These are phyloP conservation scores for Gallinago solitaria DNA, from an alignment of 2,797 vertebrate species.

Conservation along the genomic window DNA sequence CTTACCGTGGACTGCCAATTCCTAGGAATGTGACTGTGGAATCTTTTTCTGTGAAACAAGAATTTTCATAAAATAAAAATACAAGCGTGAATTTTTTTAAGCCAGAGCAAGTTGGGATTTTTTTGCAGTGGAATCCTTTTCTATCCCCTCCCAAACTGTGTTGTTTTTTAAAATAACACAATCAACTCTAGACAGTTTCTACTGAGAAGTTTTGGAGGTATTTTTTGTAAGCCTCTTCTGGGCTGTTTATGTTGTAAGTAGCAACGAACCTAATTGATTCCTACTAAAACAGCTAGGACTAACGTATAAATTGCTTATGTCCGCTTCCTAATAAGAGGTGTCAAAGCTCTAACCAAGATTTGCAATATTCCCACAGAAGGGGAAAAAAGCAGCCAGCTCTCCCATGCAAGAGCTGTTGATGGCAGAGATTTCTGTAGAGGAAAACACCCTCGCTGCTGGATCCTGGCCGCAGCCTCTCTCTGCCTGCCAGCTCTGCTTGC, in stretches of 20 bases:
- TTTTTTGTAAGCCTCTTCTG: not conserved
- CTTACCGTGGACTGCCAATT: not conserved
- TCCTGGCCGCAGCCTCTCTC: not conserved
- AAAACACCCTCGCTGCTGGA: not conserved
- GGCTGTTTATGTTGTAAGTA: not conserved
- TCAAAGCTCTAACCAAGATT: not conserved
- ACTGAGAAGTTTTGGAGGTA: not conserved
- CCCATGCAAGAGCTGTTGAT: not conserved
- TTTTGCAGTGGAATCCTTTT: not conserved
- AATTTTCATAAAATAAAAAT: slow-evolving; percentile 11
- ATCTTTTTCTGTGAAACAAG: not conserved
- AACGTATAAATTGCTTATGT: not conserved
- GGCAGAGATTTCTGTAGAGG: not conserved
- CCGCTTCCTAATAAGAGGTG: not conserved
- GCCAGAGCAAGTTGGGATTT: not conserved
- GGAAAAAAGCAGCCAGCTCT: not conserved
- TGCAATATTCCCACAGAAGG: not conserved
- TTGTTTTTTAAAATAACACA: not conserved
- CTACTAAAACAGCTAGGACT: not conserved
- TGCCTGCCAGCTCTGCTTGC: not conserved
- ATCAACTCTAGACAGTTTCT: not conserved
- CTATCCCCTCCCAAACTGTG: not conserved
- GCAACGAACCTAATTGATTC: not conserved
- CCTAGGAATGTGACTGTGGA: not conserved
- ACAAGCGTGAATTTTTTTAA: not conserved